Percentiles rank a stretch among this genome's conserved stretches.
phyloP scores from a whole-genome alignment of 2,797 vertebrate species.

The Yasuhikotakia modesta region DNA sequence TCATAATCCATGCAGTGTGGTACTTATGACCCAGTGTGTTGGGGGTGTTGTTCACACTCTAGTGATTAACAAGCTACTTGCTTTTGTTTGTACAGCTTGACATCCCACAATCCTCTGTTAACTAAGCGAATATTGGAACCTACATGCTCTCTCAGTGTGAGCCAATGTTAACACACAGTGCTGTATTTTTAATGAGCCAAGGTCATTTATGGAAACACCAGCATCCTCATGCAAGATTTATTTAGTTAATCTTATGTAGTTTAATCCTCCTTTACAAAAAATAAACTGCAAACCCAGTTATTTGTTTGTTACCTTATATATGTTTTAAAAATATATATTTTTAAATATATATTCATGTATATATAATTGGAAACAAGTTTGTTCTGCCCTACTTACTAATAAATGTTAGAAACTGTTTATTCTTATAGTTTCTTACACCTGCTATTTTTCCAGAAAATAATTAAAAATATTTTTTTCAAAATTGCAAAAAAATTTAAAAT shows the following conservation, averaged over 20 bases:
- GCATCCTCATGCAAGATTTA: background rate
- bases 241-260: background rate
- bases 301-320: too few relatives aligned
- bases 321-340: too few relatives aligned
- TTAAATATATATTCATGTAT: too few relatives aligned
- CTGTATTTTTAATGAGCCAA: conserved; percentile 25
- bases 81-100: conserved; percentile 65
- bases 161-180: conserved; percentile 27
- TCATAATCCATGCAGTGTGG: conserved; percentile 15
- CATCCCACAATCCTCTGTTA: conserved; percentile 46
- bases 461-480: background rate
- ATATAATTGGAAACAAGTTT: background rate
- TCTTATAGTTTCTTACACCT: background rate
- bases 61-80: conserved; percentile 56
- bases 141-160: conserved; percentile 31
- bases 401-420: background rate
- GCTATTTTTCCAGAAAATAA: conserved; percentile 3
- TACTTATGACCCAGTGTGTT: conserved; percentile 17
- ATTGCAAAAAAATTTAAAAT: background rate
- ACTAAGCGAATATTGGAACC: conserved; percentile 36
- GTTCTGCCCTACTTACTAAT: background rate
- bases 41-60: conserved; percentile 37
- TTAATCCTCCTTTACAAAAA: background rate
- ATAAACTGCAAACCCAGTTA: background rate
- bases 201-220: conserved; percentile 22